These are phyloP conservation scores for Heteractis magnifica DNA, from an alignment of 92 coral and sea anemone genomes.

Conservation along the genomic window DNA sequence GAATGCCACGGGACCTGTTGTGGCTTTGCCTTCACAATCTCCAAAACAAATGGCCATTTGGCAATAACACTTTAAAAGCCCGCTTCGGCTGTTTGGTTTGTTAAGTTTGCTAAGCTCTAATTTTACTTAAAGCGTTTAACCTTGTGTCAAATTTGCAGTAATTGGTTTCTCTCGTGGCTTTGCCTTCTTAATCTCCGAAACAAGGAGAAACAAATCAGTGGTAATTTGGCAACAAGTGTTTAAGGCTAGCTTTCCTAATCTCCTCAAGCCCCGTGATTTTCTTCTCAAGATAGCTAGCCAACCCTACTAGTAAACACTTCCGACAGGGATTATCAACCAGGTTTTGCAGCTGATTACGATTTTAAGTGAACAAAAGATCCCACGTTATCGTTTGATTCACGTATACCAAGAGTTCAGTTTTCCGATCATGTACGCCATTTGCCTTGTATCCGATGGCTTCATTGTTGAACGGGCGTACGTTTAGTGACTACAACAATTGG, in stretches of 20 bases:
- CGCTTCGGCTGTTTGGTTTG: too few relatives aligned
- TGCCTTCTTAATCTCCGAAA: background rate
- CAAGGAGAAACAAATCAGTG: background rate
- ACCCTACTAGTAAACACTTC: background rate
- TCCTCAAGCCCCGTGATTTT: too few relatives aligned
- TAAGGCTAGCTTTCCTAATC: background rate
- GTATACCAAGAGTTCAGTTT: background rate
- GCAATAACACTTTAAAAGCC: too few relatives aligned
- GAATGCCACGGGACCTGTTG: conserved; percentile 3
- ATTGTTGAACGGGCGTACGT: background rate
- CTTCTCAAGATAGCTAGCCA: background rate
- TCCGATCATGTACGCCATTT: background rate
- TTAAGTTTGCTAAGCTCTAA: too few relatives aligned
- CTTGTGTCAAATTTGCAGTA: too few relatives aligned
- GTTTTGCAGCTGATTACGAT: background rate
- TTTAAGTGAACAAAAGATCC: background rate
- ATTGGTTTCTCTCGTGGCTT: too few relatives aligned
- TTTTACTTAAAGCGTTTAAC: too few relatives aligned
- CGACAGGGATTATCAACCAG: background rate
- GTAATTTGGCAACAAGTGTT: background rate
- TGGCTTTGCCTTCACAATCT: background rate
- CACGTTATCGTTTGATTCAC: background rate
- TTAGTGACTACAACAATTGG: background rate
- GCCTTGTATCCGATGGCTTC: background rate
- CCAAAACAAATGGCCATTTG: too few relatives aligned